Percentiles rank a stretch among this genome's conserved stretches.
Conservation (phyloP, 2,797 vertebrate genomes). For the Pyrocephalus nanus region DNA sequence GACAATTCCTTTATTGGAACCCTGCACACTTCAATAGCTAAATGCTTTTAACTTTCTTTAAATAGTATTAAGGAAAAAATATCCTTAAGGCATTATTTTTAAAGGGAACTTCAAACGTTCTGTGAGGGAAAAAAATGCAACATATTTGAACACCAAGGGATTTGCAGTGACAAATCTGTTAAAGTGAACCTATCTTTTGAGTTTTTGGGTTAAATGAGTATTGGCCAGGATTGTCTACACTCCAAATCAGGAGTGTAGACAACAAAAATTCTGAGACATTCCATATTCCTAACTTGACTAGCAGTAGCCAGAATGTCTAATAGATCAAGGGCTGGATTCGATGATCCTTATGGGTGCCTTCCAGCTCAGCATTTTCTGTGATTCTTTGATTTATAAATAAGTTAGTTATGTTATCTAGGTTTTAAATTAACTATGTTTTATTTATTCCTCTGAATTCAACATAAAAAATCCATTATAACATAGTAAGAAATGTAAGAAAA, state of each 20-base stretch:
- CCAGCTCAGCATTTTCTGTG: not conserved
- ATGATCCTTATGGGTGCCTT: not conserved
- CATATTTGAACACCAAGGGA: slow-evolving; percentile 67
- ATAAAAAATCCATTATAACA: not conserved
- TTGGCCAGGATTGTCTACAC: too few species aligned
- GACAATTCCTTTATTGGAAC: slow-evolving; percentile 75
- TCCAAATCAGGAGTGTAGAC: slow-evolving; percentile 17
- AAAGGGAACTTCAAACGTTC: slow-evolving; percentile 76
- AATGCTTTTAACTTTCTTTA: slow-evolving; percentile 79
- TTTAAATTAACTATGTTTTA: not conserved
- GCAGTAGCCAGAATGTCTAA: not conserved
- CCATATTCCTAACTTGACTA: slow-evolving; percentile 38
- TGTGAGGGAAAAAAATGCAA: slow-evolving; percentile 32
- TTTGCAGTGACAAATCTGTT: slow-evolving; percentile 61
- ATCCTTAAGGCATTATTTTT: slow-evolving; percentile 80
- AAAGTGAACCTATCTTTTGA: slow-evolving; percentile 53
- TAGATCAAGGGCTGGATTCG: not conserved
- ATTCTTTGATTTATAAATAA: not conserved
- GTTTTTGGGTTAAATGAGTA: slow-evolving; percentile 58
- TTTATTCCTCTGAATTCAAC: not conserved
- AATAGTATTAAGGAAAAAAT: slow-evolving; percentile 76
- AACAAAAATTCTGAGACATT: slow-evolving; percentile 52
- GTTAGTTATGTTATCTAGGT: not conserved
- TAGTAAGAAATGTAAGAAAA: slow-evolving; percentile 11
- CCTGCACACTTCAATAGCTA: slow-evolving; percentile 68